Evolutionary conservation across 2,797 vertebrate genomes (phyloP).

Genomic region (Argyrosomus regius): DNA sequence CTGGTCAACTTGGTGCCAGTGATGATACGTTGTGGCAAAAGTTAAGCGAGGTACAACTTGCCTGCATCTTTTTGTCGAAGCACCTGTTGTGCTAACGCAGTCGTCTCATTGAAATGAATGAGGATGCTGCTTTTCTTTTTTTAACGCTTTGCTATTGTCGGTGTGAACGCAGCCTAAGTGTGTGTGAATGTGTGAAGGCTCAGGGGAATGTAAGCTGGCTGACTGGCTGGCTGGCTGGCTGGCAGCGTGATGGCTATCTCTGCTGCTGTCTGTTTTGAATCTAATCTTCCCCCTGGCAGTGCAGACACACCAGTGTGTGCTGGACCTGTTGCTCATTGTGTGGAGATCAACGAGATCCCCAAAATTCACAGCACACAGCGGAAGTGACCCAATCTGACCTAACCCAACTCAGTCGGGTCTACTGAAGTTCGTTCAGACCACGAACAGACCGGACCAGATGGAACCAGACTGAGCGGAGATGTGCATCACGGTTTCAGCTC

Average conservation of each 20-base stretch:
- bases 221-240: conserved; percentile 36
- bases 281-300: conserved; percentile 79
- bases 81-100: neutral
- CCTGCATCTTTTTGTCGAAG: conserved; percentile 22
- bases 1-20: neutral
- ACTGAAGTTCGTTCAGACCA: conserved; percentile 51
- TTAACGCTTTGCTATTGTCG: conserved; percentile 30
- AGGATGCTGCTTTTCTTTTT: conserved; percentile 11
- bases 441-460: conserved; percentile 59
- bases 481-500: conserved; percentile 29
- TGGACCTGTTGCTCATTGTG: conserved; percentile 80
- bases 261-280: conserved; percentile 72
- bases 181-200: conserved; percentile 45
- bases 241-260: conserved; percentile 78
- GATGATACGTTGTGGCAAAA: neutral
- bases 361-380: conserved; percentile 79
- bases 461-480: conserved; percentile 57
- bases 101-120: conserved; percentile 35
- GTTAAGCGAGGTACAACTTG: neutral
- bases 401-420: conserved; percentile 59
- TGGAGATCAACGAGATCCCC: conserved; percentile 83
- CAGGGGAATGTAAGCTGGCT: conserved; percentile 55
- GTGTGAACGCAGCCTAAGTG: conserved; percentile 4
- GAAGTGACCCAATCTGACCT: conserved; percentile 80
- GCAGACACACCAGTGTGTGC: conserved; percentile 64